These are phyloP conservation scores for Meriones psammophilus DNA, from an alignment of 2,797 vertebrate genomes.

Conservation along the genomic window DNA sequence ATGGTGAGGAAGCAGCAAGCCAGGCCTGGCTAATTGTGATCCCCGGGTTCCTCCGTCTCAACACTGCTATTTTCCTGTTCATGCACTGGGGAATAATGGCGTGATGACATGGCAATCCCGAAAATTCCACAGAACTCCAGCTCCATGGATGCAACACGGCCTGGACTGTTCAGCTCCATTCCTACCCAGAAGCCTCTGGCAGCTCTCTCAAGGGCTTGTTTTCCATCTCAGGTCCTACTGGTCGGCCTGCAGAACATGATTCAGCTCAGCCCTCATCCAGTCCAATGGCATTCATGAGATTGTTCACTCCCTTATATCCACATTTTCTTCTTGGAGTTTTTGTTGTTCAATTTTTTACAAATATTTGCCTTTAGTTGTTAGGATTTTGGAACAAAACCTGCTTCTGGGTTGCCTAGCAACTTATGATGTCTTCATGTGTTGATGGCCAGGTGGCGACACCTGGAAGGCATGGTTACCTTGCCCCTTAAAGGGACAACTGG, in stretches of 20 bases:
- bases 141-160: neutral
- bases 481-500: no score
- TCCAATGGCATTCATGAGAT: no score
- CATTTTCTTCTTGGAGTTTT: neutral
- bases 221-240: neutral
- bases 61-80: neutral
- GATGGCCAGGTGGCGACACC: no score
- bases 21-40: neutral
- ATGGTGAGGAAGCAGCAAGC: neutral
- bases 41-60: neutral
- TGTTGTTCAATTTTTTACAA: neutral
- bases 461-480: no score
- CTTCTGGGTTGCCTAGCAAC: no score
- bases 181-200: neutral
- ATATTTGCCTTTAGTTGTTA: neutral
- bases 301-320: neutral
- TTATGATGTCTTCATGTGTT: no score
- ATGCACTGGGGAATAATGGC: fast-evolving
- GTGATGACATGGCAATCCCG: neutral
- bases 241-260: neutral
- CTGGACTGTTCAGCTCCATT: neutral
- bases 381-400: no score
- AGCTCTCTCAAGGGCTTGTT: neutral
- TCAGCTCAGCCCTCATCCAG: neutral
- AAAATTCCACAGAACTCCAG: neutral